These are phyloP conservation scores for Xenus cinereus DNA, from an alignment of 2,113 vertebrate species.

Conservation along the genomic window DNA sequence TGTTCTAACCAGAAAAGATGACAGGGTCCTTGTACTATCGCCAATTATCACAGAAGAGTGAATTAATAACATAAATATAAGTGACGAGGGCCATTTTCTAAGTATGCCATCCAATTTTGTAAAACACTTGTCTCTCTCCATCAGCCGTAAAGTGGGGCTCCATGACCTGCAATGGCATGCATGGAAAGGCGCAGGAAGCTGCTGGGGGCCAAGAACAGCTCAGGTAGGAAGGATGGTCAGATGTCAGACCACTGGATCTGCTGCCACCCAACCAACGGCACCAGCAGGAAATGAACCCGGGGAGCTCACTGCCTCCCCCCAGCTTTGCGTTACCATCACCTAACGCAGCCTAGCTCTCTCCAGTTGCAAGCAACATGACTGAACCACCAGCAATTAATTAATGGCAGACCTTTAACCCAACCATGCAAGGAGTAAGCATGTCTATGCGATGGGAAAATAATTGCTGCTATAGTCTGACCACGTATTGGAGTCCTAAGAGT, in stretches of 20 bases:
- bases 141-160: neutral
- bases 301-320: neutral
- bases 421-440: neutral
- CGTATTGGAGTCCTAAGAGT: neutral
- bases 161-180: rapidly evolving
- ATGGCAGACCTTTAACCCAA: neutral
- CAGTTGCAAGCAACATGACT: neutral
- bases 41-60: neutral
- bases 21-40: neutral
- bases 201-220: neutral
- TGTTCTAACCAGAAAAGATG: neutral
- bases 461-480: neutral
- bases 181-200: rapidly evolving
- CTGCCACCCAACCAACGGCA: neutral
- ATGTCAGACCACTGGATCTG: neutral
- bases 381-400: neutral
- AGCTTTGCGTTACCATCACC: neutral
- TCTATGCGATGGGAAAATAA: neutral
- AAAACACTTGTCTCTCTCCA: neutral
- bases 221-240: neutral
- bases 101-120: neutral
- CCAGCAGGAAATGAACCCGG: too few relatives aligned
- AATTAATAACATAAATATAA: constrained; percentile 42
- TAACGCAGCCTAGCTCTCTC: neutral
- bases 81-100: neutral